A percentile compares a stretch with the other conserved stretches of the same genome.
phyloP scores from a whole-genome alignment of 2,113 vertebrate species.

The Piaya cayana region DNA sequence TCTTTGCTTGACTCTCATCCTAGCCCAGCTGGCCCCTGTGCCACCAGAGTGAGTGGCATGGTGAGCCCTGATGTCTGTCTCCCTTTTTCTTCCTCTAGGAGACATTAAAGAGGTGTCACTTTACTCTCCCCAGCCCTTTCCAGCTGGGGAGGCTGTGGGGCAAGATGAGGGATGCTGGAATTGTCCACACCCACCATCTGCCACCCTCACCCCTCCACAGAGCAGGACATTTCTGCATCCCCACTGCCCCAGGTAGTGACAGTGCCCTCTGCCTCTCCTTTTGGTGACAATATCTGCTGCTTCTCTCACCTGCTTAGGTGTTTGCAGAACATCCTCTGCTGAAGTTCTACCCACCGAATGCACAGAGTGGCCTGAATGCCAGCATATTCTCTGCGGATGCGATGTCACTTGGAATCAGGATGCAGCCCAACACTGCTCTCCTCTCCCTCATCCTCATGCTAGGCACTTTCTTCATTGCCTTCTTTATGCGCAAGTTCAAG shows the following conservation, averaged over 20 bases:
- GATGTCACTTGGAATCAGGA: conserved; percentile 64
- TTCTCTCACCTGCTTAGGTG: conserved; percentile 77
- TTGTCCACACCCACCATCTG: neutral
- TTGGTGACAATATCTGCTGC: neutral
- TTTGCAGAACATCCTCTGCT: conserved; percentile 93
- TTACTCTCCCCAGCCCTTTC: conserved; percentile 41
- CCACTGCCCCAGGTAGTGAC: neutral
- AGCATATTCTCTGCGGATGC: conserved; percentile 47
- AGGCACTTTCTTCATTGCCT: conserved; percentile 95
- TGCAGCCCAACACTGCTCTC: conserved; percentile 96
- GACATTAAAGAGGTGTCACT: conserved; percentile 33
- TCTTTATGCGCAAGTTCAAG: conserved; percentile 95
- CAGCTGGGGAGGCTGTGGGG: conserved; percentile 31
- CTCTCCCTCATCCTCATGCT: conserved; percentile 97
- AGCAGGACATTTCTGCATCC: neutral
- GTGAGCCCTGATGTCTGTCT: neutral
- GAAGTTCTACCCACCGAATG: conserved; percentile 80
- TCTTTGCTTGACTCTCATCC: neutral
- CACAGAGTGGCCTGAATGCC: conserved; percentile 54
- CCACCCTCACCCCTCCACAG: neutral
- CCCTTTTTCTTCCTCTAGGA: conserved; percentile 49
- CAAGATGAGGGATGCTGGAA: conserved; percentile 8
- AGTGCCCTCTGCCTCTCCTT: neutral
- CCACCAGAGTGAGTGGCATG: neutral
- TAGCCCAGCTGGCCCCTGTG: neutral